Percentiles rank a stretch among this genome's conserved stretches.
phyloP scores from a whole-genome alignment of 2,113 vertebrate genomes.

The Platichthys flesus region DNA sequence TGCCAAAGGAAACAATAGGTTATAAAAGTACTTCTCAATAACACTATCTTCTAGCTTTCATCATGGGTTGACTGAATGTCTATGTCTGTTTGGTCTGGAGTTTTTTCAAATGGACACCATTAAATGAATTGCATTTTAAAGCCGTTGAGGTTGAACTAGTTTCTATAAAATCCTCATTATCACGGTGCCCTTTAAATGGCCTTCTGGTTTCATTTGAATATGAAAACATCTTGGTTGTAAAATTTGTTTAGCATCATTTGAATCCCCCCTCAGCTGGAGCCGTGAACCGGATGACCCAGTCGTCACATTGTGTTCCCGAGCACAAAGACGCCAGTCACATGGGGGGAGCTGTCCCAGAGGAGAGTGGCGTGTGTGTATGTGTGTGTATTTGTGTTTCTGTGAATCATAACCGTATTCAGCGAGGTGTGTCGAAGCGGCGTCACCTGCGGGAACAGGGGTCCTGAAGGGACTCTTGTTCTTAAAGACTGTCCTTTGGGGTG shows the following conservation, averaged over 20 bases:
- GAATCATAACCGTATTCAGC: constrained; percentile 63
- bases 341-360: constrained; percentile 33
- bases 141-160: background rate
- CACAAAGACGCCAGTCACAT: constrained; percentile 24
- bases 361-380: constrained; percentile 45
- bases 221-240: constrained; percentile 41
- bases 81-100: background rate
- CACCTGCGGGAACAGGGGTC: constrained; percentile 38
- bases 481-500: constrained; percentile 97
- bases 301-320: constrained; percentile 52
- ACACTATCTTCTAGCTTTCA: background rate
- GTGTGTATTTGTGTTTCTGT: constrained; percentile 56
- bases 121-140: constrained; percentile 10
- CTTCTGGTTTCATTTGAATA: constrained; percentile 45
- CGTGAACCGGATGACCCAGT: constrained; percentile 63
- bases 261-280: constrained; percentile 46
- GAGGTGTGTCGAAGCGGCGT: constrained; percentile 50
- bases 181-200: constrained; percentile 1
- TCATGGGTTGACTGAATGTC: background rate
- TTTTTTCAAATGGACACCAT: background rate
- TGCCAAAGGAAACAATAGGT: no score
- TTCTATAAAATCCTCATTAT: background rate
- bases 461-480: constrained; percentile 26
- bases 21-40: no score
- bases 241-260: constrained; percentile 65